Conservation (phyloP, 2,797 vertebrate species). For the Malacoraja senta region DNA sequence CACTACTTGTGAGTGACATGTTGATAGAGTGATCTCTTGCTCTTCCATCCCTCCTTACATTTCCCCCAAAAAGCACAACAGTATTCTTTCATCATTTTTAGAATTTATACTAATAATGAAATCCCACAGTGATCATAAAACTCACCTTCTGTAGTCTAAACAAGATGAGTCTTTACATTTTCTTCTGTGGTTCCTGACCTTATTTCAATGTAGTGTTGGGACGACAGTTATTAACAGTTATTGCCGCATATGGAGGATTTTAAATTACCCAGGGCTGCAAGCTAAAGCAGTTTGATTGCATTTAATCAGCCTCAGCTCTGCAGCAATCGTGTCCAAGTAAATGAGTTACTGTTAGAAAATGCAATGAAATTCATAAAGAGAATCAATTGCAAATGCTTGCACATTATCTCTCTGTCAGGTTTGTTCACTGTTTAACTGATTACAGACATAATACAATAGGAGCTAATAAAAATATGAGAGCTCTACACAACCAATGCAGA, state of each 20-base stretch:
- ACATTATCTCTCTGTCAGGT: conserved; percentile 41
- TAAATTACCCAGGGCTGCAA: conserved; percentile 52
- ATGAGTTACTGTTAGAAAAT: conserved; percentile 43
- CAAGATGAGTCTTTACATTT: conserved; percentile 25
- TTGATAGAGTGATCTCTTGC: background rate
- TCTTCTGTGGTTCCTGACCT: conserved; percentile 48
- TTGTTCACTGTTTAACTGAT: conserved; percentile 40
- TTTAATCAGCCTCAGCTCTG: conserved; percentile 54
- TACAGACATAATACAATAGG: conserved; percentile 40
- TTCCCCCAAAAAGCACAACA: background rate
- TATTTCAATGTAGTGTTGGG: conserved; percentile 48
- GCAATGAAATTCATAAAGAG: conserved; percentile 40
- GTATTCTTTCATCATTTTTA: background rate
- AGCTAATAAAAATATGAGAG: conserved; percentile 43
- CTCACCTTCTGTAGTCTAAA: background rate
- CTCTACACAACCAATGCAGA: conserved; percentile 36
- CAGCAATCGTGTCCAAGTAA: conserved; percentile 47
- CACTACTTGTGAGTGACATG: background rate
- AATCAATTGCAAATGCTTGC: conserved; percentile 40
- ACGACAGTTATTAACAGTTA: conserved; percentile 50
- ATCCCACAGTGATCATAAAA: background rate
- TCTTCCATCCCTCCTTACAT: background rate
- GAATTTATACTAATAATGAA: background rate
- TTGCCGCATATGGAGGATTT: conserved; percentile 51
- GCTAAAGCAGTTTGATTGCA: conserved; percentile 48